Evolutionary conservation across 2,888 invertebrate species (phyloP).

Genomic region (Catocala sponsa): DNA sequence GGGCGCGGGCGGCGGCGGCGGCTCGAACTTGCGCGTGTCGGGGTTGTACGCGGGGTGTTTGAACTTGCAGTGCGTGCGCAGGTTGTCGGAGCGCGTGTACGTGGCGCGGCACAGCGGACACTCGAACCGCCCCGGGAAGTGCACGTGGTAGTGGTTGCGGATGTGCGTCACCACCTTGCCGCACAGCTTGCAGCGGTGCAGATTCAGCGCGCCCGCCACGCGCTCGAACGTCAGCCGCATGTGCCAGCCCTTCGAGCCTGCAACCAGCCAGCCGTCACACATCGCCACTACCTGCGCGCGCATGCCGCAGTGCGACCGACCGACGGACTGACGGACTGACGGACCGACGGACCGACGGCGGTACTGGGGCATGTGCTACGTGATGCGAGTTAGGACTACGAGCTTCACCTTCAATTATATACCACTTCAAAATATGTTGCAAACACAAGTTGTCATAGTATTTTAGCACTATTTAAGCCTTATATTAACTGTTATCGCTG

Average conservation of each 20-base stretch:
- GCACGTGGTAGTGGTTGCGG: slow-evolving; percentile 97
- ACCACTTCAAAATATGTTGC: slow-evolving; percentile 50
- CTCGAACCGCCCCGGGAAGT: slow-evolving; percentile 97
- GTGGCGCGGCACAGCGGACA: slow-evolving; percentile 97
- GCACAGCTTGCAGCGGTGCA: slow-evolving; percentile 97
- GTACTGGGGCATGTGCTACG: slow-evolving; percentile 64
- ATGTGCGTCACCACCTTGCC: slow-evolving; percentile 98
- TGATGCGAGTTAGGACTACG: slow-evolving; percentile 48
- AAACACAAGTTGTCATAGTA: slow-evolving; percentile 55
- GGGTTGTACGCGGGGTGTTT: slow-evolving; percentile 96
- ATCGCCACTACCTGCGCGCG: no score
- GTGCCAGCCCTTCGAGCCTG: slow-evolving; percentile 98
- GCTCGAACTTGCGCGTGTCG: slow-evolving; percentile 95
- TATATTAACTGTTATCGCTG: slow-evolving; percentile 75
- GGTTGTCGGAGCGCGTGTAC: slow-evolving; percentile 97
- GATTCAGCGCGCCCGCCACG: slow-evolving; percentile 96
- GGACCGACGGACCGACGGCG: slow-evolving; percentile 30
- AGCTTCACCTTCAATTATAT: slow-evolving; percentile 31
- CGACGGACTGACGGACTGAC: slow-evolving; percentile 35
- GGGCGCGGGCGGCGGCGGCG: slow-evolving; percentile 88
- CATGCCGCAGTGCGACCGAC: slow-evolving; percentile 59
- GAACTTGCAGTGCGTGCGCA: slow-evolving; percentile 97
- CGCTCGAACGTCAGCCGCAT: slow-evolving; percentile 98
- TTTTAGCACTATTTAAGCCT: slow-evolving; percentile 80
- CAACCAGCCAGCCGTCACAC: slow-evolving; percentile 87